Conservation (phyloP, 2,888 invertebrate species). For the Pterostichus niger region DNA sequence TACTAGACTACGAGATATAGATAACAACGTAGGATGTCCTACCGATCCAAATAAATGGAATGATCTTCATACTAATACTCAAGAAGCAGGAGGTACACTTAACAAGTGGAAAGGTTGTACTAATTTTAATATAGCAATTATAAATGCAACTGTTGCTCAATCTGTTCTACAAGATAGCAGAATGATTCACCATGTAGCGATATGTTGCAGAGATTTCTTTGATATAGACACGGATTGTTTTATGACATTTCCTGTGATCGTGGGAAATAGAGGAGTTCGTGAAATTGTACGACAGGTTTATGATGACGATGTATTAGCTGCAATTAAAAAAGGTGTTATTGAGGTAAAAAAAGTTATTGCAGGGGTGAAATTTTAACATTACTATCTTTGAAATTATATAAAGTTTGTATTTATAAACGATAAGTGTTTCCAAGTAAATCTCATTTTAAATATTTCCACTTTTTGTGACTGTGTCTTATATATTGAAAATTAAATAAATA, state of each 20-base stretch:
- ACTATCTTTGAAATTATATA: too few species aligned
- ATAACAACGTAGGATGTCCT: slow-evolving; percentile 78
- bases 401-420: too few species aligned
- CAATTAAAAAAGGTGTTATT: too few species aligned
- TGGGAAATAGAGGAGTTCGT: slow-evolving; percentile 76
- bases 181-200: slow-evolving; percentile 78
- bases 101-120: slow-evolving; percentile 83
- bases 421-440: too few species aligned
- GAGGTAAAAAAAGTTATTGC: too few species aligned
- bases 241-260: slow-evolving; percentile 80
- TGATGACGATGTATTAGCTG: too few species aligned
- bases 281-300: slow-evolving; percentile 12
- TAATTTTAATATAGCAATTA: slow-evolving; percentile 93
- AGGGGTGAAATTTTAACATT: too few species aligned
- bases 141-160: slow-evolving; percentile 85
- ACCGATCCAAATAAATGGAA: slow-evolving; percentile 76
- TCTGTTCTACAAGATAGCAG: slow-evolving; percentile 86
- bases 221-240: slow-evolving; percentile 80
- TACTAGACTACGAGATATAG: slow-evolving; percentile 79
- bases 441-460: too few species aligned
- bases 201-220: slow-evolving; percentile 70
- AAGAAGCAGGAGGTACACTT: neutral
- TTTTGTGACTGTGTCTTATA: too few species aligned
- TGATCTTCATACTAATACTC: neutral
- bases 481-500: too few species aligned